A percentile compares a stretch with the other conserved stretches of the same genome.
Conservation (phyloP, 2,113 vertebrate genomes). For the Callopanchax toddi region DNA sequence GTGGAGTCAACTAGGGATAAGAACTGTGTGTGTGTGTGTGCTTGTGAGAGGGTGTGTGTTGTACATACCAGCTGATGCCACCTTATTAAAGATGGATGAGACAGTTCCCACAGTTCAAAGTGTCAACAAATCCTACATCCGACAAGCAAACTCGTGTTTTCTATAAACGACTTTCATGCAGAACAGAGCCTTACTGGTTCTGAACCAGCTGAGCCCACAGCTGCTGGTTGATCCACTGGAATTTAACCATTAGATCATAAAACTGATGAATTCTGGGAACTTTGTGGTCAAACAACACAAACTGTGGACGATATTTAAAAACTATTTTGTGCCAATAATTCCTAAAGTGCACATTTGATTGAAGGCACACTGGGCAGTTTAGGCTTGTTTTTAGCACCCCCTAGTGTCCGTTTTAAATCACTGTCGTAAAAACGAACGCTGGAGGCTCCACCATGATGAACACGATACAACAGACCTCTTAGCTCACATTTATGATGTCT, state of each 20-base stretch:
- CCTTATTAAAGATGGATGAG: conserved; percentile 17
- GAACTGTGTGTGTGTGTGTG: conserved; percentile 46
- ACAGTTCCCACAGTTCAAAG: conserved; percentile 28
- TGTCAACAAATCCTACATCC: conserved; percentile 20
- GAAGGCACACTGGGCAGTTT: no score
- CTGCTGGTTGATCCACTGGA: neutral
- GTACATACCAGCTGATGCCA: conserved; percentile 65
- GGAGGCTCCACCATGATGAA: no score
- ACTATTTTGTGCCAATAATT: neutral
- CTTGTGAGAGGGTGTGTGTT: no score
- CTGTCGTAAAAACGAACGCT: no score
- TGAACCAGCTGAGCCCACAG: neutral
- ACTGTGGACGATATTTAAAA: no score
- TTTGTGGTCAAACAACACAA: neutral
- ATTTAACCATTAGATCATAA: neutral
- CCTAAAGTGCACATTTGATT: neutral
- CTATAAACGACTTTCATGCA: neutral
- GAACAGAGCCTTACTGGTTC: conserved; percentile 1
- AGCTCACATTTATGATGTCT: no score
- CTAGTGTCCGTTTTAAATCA: no score
- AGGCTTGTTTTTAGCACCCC: no score
- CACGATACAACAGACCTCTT: no score
- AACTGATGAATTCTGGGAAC: neutral
- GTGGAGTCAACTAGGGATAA: conserved; percentile 86
- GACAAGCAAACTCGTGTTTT: conserved; percentile 7